Base-by-base conservation (phyloP, 2,797 vertebrate species). In the Champsocephalus gunnari region DNA sequence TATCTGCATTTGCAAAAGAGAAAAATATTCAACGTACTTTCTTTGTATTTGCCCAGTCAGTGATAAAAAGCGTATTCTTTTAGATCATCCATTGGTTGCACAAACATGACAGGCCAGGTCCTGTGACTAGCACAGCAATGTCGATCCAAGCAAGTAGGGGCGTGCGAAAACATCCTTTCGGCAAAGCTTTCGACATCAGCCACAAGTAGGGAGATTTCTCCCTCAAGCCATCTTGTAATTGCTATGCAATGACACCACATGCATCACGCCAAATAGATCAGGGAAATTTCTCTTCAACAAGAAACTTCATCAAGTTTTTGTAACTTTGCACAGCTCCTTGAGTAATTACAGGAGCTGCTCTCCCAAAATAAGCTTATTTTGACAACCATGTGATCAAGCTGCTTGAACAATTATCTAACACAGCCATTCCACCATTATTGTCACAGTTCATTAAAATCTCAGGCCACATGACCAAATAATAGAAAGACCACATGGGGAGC, bases 291-390 rank as follows among this genome's bases (percentile, higher is more conserved):
- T 78, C 53, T 45, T 74, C 70, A 78, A 70, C 43, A 82, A 76
- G 47, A 84, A 77, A 79, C 28, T 71, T 53, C 63, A 48, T 53
- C 34, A 38, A 38, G 49, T 43, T 77, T 73, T 66, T 74, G 38
- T 51, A 64, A 54, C 16, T 57, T 58, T 85, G 73, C 62, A 71
- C 38, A 82, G 59, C 79, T 80, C 59, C 65, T 66, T 38, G 2
- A 28, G 28, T 58, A 50, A 75, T 21, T 67, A 17, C 17, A 62
- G 17, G 51, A 81, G 66, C 73, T 60, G 43, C 76, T 86, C 83
- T 84, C 86, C 87, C 84, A 92, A 92, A 92, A 91, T 89, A 91
- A 93, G 88, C 75, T 76, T 67, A 13, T 44, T 73, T 62, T 48
- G 55, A 41, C 41, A 64, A 34, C 50, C 47, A 71, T 24, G 58